Evolutionary conservation across 2,888 invertebrate genomes (phyloP), one percentile per base, ranked within the genome.

Genomic region (Phytoseiulus persimilis): DNA sequence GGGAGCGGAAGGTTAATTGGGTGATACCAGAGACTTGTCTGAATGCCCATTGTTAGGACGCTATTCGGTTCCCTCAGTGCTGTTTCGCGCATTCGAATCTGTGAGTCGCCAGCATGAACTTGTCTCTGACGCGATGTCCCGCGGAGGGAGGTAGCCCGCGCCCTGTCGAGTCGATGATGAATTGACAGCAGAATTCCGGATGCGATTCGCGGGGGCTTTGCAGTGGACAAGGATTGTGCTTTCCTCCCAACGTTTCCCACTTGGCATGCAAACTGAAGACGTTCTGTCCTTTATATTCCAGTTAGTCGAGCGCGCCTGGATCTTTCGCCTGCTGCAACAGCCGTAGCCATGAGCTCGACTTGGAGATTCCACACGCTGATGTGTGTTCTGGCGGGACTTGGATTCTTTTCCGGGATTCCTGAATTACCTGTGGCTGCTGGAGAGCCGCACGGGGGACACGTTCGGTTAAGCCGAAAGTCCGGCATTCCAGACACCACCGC

Each of bases 401-500:
- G 65, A 14, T 23, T 65, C 65, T 23, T 65, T 2, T 1, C 18
- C 65, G 65, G 18, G 18, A 23, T 2, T 65, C 65, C 23, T 65
- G 65, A 18, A 65, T 65, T 23, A 28, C 65, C 18, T 6, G 11
- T 65, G 65, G 65, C 33, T n/a, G 32, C 87, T 32, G 87, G 39
- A 33, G 87, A 87, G 87, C 31, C 87, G 11, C 87, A 87, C 87
- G 33, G 33, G 23, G 87, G 87, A n/a, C 87, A 87, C 87, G 87
- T 87, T 28, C 87, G 87, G 9, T 45, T 87, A 39, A 87, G 87
- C 45, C 87, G 87, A n/a, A 87, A 87, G 89, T 93, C 93, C 93
- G 93, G 93, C 33, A 92, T 95, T 91, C 94, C 95, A 90, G 95
- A 95, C 92, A 94, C 94, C 91, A 94, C 94, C 91, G 95, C 95